Base-by-base conservation (phyloP, 2,797 vertebrate species). In the Urophycis tenuis region DNA sequence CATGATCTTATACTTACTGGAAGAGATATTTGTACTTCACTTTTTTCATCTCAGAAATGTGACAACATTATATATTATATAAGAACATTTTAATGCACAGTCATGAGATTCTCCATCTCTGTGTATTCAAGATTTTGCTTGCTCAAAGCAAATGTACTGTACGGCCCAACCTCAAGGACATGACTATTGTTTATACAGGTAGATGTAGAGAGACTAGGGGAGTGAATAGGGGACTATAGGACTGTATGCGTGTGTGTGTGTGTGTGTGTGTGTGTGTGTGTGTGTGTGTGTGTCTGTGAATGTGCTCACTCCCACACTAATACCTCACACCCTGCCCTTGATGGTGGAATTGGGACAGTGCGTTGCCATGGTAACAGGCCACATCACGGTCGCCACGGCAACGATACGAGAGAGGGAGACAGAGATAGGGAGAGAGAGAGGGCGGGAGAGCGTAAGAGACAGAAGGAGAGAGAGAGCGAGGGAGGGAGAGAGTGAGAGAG, bases 361-460 rank as follows among this genome's bases (percentile, higher is more conserved):
- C 78, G 92, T 92, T 91, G 78, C 92, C 85, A 92, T 90, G 86
- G 87, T 33, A 79, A 93, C 89, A 82, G 81, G 88, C 83, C 86
- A 85, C 82, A 86, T 89, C 86, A 88, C 77, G 77, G 91, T 92
- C 91, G 82, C 90, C 88, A 90, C 11, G 87, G 91, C 75, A 78
- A 88, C 85, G 72, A 39, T 71, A 4, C 12, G 30, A 32, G 17
- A 25, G 22, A 25, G 72, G 5, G 67, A 80, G 86, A 87, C 75
- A 45, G 83, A 83, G 76, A 39, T 11, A 15, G 2, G 32, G 30
- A 32, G 12, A 70, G 67, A 15, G 11, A 70, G 30, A 30, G 29
- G 17, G 67, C 3, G 67, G 30, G 64, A 11, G 64, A 30, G 25
- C n/a, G 29, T 15, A 29, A 72, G 69, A 32, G 12, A 35, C 69